Conservation (phyloP, 2,888 invertebrate genomes). For the Caenorhabditis afra region DNA sequence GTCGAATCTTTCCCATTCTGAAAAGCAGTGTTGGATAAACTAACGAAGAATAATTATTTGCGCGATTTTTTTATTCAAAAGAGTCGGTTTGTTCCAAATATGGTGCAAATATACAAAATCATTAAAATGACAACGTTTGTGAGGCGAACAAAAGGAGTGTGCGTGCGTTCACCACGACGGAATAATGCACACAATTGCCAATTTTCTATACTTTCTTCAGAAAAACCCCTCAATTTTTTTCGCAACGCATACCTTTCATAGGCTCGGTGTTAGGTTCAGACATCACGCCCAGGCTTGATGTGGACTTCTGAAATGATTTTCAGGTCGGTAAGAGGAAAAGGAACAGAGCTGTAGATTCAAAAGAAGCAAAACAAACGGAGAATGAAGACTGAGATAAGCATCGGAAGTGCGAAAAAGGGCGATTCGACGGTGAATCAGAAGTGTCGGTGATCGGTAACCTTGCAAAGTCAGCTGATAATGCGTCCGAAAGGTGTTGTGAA, state of each 20-base stretch:
- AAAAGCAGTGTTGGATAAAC: no score
- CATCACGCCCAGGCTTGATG: constrained; percentile 8
- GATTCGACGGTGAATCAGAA: background rate
- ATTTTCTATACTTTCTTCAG: background rate
- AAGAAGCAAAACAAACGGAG: background rate
- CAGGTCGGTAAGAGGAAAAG: background rate
- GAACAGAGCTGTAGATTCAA: background rate
- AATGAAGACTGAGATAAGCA: background rate
- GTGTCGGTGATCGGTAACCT: background rate
- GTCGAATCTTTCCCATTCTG: constrained; percentile 60
- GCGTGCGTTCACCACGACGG: constrained; percentile 39
- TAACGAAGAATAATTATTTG: background rate
- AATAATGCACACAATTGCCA: constrained; percentile 8
- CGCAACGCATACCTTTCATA: constrained; percentile 26
- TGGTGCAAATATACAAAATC: no score
- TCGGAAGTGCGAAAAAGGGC: background rate
- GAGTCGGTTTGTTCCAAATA: no score
- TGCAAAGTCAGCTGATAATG: constrained; percentile 12
- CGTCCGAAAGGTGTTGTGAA: background rate
- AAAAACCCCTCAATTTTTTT: background rate
- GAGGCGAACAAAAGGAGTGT: background rate
- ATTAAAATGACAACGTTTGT: background rate
- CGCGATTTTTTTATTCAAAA: no score
- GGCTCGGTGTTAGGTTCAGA: constrained; percentile 19
- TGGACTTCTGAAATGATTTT: constrained; percentile 1